These are phyloP conservation scores for Alethe diademata DNA, from an alignment of 2,113 vertebrate genomes.

Conservation along the genomic window DNA sequence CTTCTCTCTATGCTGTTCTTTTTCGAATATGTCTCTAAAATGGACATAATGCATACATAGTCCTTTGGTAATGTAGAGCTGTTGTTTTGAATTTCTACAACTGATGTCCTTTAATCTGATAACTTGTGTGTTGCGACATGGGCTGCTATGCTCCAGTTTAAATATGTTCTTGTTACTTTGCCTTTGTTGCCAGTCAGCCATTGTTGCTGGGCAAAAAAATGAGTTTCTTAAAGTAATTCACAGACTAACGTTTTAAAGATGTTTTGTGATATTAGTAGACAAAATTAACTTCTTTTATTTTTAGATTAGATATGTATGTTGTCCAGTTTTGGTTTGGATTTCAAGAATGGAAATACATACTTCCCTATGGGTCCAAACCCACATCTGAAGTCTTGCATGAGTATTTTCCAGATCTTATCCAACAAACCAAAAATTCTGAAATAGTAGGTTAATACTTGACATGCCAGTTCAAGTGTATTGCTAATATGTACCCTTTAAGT, in stretches of 20 bases:
- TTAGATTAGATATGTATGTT: background rate
- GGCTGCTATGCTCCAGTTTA: background rate
- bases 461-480: background rate
- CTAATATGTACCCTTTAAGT: background rate
- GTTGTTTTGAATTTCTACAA: background rate
- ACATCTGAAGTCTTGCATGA: background rate
- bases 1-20: background rate
- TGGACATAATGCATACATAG: rapidly evolving
- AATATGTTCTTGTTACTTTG: background rate
- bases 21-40: background rate
- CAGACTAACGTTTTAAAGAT: background rate
- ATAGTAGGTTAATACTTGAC: background rate
- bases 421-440: background rate
- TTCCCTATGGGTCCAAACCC: background rate
- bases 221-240: background rate
- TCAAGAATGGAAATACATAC: background rate
- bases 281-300: background rate
- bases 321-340: background rate
- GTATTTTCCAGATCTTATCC: background rate
- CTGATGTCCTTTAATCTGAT: background rate
- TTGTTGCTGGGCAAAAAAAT: background rate
- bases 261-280: background rate
- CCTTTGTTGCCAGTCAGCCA: background rate
- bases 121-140: rapidly evolving
- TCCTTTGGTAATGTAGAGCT: background rate